Evolutionary conservation across 2,888 invertebrate species (phyloP).

Genomic region (Trilocha varians): DNA sequence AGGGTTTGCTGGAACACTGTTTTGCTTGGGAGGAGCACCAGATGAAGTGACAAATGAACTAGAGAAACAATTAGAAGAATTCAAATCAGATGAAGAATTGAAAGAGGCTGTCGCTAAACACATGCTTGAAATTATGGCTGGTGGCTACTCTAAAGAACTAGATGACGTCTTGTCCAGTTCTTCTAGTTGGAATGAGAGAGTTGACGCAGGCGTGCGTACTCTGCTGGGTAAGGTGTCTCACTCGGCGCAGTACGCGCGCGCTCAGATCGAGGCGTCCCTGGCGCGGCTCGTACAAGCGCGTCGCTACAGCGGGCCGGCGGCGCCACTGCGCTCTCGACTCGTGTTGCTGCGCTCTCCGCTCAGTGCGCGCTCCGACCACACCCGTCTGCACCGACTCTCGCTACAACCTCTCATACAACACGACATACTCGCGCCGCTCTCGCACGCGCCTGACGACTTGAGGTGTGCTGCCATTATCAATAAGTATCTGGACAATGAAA

Average conservation of each 20-base stretch:
- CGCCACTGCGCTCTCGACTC: constrained; percentile 23
- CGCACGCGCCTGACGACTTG: constrained; percentile 19
- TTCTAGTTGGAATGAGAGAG: constrained; percentile 22
- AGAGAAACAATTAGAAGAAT: constrained; percentile 15
- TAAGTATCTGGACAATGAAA: constrained; percentile 21
- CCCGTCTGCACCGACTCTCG: constrained; percentile 7
- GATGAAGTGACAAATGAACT: constrained; percentile 22
- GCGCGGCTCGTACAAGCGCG: constrained; percentile 21
- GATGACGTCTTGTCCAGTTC: constrained; percentile 13
- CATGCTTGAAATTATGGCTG: constrained; percentile 26
- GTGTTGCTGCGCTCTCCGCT: constrained; percentile 23
- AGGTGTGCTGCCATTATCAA: constrained; percentile 31
- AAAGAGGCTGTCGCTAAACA: constrained; percentile 25
- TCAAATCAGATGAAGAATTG: constrained; percentile 17
- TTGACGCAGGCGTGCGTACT: constrained; percentile 25
- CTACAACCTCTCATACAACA: constrained; percentile 19
- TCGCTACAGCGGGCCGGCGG: constrained; percentile 12
- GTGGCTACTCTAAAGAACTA: constrained; percentile 11
- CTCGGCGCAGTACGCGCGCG: constrained; percentile 37
- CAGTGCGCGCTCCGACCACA: constrained; percentile 7
- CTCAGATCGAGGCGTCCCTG: constrained; percentile 29
- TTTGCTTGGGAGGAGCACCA: constrained; percentile 37
- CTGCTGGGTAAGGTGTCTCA: constrained; percentile 32
- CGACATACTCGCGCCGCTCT: constrained; percentile 21
- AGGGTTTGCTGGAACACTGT: constrained; percentile 40